Evolutionary conservation across 1,140 invertebrate genomes (phyloP).

Genomic region (Temnothorax nylanderi): DNA sequence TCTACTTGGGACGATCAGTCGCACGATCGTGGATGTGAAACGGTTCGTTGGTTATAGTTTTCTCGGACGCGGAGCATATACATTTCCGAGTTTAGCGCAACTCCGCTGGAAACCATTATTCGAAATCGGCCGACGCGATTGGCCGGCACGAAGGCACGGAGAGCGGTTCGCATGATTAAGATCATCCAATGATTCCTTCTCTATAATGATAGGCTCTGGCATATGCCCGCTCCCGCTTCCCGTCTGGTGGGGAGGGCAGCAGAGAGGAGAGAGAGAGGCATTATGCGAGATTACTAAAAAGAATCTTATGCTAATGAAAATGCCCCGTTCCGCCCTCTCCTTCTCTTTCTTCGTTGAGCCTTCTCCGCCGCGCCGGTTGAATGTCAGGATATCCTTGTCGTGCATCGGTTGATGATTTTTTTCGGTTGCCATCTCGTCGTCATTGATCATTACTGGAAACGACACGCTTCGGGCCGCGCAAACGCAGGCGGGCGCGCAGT

Average conservation of each 20-base stretch:
- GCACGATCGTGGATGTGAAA: slow-evolving; percentile 38
- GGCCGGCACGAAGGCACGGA: slow-evolving; percentile 81
- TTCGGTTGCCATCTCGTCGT: background rate
- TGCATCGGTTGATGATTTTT: slow-evolving; percentile 13
- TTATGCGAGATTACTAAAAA: slow-evolving; percentile 75
- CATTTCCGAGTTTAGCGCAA: slow-evolving; percentile 70
- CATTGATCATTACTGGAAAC: slow-evolving; percentile 27
- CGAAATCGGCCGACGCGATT: slow-evolving; percentile 82
- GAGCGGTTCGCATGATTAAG: slow-evolving; percentile 86
- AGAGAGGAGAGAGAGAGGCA: slow-evolving; percentile 51
- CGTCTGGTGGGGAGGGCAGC: slow-evolving; percentile 61
- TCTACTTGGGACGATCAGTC: background rate
- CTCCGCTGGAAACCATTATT: slow-evolving; percentile 83
- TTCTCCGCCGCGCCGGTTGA: background rate
- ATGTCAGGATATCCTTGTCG: slow-evolving; percentile 32
- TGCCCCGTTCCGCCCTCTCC: slow-evolving; percentile 63
- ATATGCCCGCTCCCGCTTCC: slow-evolving; percentile 75
- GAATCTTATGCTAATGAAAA: slow-evolving; percentile 83
- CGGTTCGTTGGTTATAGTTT: slow-evolving; percentile 51
- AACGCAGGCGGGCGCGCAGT: background rate
- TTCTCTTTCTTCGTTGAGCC: background rate
- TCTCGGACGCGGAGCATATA: slow-evolving; percentile 14
- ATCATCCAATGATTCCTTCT: slow-evolving; percentile 86
- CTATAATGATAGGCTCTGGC: slow-evolving; percentile 85
- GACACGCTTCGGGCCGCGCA: slow-evolving; percentile 12